Conservation (phyloP, 2,113 vertebrate genomes). For the Lathamus discolor region DNA sequence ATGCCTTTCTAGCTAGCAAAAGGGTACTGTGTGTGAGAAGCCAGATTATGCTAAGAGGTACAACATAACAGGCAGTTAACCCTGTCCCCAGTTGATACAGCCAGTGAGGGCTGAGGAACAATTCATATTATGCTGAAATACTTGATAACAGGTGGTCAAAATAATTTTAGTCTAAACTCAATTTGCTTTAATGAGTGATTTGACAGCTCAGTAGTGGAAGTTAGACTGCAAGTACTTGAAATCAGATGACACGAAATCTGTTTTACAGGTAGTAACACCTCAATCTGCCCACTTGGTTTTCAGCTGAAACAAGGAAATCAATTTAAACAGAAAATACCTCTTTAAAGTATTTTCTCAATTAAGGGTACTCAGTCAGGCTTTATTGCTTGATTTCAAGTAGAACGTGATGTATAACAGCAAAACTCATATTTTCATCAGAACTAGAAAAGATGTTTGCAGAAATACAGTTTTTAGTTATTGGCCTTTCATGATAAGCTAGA, state of each 20-base stretch:
- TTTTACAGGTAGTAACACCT: not conserved
- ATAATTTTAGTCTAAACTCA: not conserved
- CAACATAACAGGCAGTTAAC: not conserved
- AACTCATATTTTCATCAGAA: not conserved
- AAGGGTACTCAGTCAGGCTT: not conserved
- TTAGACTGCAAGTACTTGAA: not conserved
- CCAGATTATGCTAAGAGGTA: not conserved
- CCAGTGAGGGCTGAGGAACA: not conserved
- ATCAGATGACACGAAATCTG: not conserved
- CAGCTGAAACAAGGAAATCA: not conserved
- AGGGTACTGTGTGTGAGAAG: not conserved
- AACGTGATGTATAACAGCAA: not conserved
- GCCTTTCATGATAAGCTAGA: not conserved
- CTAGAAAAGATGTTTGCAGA: not conserved
- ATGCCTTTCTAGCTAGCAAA: not conserved
- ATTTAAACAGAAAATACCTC: not conserved
- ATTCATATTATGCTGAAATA: not conserved
- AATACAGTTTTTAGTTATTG: not conserved
- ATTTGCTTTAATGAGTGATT: not conserved
- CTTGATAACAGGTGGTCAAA: not conserved
- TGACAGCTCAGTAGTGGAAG: not conserved
- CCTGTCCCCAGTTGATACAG: not conserved
- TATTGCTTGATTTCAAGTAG: not conserved
- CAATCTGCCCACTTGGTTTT: not conserved
- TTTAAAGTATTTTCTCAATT: not conserved